Conservation (phyloP, 2,888 invertebrate genomes). For the Hedychridium roseum region DNA sequence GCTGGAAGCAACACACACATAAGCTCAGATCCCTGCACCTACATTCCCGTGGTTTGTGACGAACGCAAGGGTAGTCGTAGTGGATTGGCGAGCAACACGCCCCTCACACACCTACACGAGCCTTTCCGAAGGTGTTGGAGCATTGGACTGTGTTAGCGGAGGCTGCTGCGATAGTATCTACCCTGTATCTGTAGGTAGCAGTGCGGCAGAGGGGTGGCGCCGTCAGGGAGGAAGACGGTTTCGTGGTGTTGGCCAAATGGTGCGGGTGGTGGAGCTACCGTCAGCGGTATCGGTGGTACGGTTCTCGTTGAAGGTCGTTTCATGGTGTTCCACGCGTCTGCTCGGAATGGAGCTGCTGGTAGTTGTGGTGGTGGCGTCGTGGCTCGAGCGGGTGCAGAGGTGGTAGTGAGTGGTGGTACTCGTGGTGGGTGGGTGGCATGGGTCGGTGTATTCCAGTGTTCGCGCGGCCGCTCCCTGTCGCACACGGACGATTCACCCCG, state of each 20-base stretch:
- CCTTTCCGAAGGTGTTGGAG: too few species aligned
- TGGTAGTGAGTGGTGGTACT: constrained; percentile 39
- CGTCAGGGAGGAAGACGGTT: not conserved
- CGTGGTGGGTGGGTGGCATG: constrained; percentile 38
- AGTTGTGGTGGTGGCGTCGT: constrained; percentile 24
- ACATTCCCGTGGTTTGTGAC: too few species aligned
- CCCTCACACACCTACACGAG: too few species aligned
- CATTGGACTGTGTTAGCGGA: too few species aligned
- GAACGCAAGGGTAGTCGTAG: too few species aligned
- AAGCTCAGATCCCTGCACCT: too few species aligned
- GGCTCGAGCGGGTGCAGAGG: constrained; percentile 31
- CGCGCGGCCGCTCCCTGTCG: constrained; percentile 63
- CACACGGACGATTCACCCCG: constrained; percentile 46
- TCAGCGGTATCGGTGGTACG: constrained; percentile 10
- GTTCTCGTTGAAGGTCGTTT: constrained; percentile 2
- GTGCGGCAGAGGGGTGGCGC: too few species aligned
- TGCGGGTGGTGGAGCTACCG: not conserved
- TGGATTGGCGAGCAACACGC: too few species aligned
- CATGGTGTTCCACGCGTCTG: too few species aligned
- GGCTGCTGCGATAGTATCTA: too few species aligned
- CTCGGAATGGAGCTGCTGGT: not conserved
- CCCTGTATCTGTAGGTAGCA: too few species aligned
- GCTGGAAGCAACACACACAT: too few species aligned
- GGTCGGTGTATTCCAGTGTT: constrained; percentile 57
- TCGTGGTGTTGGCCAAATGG: not conserved